Evolutionary conservation across 1,140 invertebrate species (phyloP).

Genomic region (Trichonephila clavata): DNA sequence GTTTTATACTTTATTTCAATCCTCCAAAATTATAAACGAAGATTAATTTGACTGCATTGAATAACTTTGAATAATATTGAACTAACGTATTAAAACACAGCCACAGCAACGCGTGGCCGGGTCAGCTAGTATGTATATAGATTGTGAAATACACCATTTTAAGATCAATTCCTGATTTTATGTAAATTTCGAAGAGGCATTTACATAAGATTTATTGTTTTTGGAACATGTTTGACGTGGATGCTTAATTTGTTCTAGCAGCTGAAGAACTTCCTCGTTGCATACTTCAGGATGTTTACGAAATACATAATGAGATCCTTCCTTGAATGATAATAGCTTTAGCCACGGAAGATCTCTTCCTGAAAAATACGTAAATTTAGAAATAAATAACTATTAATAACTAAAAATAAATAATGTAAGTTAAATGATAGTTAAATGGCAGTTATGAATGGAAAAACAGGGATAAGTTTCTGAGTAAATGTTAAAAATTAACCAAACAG

Average conservation of each 20-base stretch:
- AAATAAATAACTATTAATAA: neutral
- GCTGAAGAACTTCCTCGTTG: constrained; percentile 29
- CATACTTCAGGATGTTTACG: constrained; percentile 61
- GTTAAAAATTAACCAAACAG: no score
- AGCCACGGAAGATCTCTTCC: constrained; percentile 54
- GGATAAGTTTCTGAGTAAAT: no score
- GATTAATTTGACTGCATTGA: no score
- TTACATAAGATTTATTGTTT: neutral
- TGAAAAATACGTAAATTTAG: neutral
- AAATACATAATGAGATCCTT: constrained; percentile 70
- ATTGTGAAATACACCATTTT: neutral
- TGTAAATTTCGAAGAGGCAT: neutral
- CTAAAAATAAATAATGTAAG: no score
- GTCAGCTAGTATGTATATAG: no score
- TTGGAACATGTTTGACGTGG: neutral
- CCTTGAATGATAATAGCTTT: constrained; percentile 51
- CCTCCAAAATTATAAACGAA: no score
- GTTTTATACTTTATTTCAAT: no score
- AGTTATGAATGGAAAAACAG: no score
- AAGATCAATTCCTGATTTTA: neutral
- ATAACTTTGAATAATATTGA: no score
- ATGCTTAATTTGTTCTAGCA: neutral
- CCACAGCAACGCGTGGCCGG: no score
- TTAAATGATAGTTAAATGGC: no score
- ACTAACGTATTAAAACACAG: no score